Conservation (phyloP, 35 echinoderm and acorn worm species). For the Amphiura filiformis region DNA sequence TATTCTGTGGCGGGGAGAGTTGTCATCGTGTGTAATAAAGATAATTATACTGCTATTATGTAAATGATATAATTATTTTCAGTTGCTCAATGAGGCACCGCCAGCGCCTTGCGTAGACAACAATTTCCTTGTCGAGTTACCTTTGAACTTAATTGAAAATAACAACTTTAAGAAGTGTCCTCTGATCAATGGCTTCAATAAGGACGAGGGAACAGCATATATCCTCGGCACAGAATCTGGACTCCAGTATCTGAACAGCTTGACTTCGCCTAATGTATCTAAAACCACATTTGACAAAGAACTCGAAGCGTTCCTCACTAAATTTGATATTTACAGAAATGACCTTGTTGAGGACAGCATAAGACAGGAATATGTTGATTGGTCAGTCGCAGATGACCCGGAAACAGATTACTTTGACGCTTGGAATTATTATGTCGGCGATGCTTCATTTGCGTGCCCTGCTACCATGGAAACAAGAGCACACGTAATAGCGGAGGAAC, state of each 20-base stretch:
- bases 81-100: neutral
- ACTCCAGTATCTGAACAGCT: neutral
- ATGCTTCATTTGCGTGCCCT: neutral
- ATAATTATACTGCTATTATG: neutral
- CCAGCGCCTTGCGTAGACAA: neutral
- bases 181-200: neutral
- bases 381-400: constrained; percentile 54
- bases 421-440: neutral
- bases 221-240: neutral
- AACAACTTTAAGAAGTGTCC: neutral
- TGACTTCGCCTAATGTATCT: neutral
- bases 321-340: neutral
- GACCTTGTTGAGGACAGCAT: constrained; percentile 38
- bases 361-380: constrained; percentile 61
- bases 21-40: neutral
- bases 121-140: neutral
- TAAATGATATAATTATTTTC: neutral
- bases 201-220: neutral
- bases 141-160: neutral
- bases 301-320: neutral
- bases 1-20: too few relatives aligned
- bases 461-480: neutral
- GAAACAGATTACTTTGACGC: constrained; percentile 48
- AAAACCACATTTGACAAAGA: neutral
- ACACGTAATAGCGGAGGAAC: constrained; percentile 13